Evolutionary conservation across 2,797 vertebrate species (phyloP).

Genomic region (Miichthys miiuy): DNA sequence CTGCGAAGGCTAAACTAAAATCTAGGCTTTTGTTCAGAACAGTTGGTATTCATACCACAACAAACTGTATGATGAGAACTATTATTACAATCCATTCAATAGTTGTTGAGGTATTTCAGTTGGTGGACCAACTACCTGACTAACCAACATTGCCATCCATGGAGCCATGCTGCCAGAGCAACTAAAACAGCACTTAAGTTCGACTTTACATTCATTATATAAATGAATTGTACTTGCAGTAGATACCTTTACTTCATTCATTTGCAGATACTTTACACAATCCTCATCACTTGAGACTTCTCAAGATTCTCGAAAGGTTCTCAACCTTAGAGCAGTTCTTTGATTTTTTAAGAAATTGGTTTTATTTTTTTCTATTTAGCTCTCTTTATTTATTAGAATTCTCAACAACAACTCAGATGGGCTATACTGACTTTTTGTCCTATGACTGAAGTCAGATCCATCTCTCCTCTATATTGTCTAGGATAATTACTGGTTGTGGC

Average conservation of each 20-base stretch:
- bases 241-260: slow-evolving; percentile 6
- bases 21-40: too few species aligned
- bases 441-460: slow-evolving; percentile 26
- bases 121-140: background rate
- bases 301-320: slow-evolving; percentile 20
- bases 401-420: background rate
- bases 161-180: background rate
- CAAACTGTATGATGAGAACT: too few species aligned
- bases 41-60: too few species aligned
- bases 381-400: slow-evolving; percentile 29
- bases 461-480: slow-evolving; percentile 35
- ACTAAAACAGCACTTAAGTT: too few species aligned
- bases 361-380: background rate
- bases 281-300: background rate
- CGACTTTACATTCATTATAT: background rate
- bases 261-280: background rate
- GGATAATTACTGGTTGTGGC: slow-evolving; percentile 58
- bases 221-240: slow-evolving; percentile 2
- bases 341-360: slow-evolving; percentile 17
- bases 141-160: background rate
- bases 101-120: background rate
- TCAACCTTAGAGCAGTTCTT: slow-evolving; percentile 1
- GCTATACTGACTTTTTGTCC: slow-evolving; percentile 17
- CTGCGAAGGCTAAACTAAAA: too few species aligned
- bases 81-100: background rate